These are phyloP conservation scores for Helobdella robusta DNA, from an alignment of 2,888 invertebrate species.

Conservation along the genomic window DNA sequence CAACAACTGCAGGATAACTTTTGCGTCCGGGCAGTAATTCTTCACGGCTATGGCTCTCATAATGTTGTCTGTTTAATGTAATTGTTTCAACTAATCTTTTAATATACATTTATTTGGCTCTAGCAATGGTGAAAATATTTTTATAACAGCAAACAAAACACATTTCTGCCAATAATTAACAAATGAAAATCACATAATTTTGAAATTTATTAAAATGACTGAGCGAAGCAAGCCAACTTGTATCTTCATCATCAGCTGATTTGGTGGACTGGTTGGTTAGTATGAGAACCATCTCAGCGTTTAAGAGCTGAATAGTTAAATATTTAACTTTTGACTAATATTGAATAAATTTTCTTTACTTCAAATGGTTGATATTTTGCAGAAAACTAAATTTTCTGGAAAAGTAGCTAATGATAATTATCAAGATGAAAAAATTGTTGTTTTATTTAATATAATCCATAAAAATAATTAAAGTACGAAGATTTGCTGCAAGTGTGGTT, in stretches of 20 bases:
- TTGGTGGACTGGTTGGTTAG: constrained; percentile 1
- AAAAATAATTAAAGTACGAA: too few species aligned
- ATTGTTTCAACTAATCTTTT: too few species aligned
- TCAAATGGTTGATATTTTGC: too few species aligned
- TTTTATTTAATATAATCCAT: too few species aligned
- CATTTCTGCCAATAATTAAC: too few species aligned
- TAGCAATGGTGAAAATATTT: too few species aligned
- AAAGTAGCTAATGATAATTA: background rate
- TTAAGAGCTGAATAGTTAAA: background rate
- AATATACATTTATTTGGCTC: too few species aligned
- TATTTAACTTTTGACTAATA: background rate
- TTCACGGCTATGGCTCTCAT: constrained; percentile 36
- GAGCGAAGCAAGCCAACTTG: too few species aligned
- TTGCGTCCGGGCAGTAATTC: constrained; percentile 31
- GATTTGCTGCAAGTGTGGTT: too few species aligned
- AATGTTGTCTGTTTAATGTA: constrained; percentile 34
- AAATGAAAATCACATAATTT: too few species aligned
- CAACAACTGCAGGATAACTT: constrained; percentile 35
- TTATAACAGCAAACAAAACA: too few species aligned
- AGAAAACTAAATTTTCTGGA: background rate
- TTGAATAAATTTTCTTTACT: background rate
- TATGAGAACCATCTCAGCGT: constrained; percentile 11
- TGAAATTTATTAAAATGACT: too few species aligned
- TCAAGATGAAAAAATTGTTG: background rate
- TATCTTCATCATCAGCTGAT: constrained; percentile 15